Base-by-base conservation (phyloP, 1,140 invertebrate genomes). In the Rhyacophila brunnea region DNA sequence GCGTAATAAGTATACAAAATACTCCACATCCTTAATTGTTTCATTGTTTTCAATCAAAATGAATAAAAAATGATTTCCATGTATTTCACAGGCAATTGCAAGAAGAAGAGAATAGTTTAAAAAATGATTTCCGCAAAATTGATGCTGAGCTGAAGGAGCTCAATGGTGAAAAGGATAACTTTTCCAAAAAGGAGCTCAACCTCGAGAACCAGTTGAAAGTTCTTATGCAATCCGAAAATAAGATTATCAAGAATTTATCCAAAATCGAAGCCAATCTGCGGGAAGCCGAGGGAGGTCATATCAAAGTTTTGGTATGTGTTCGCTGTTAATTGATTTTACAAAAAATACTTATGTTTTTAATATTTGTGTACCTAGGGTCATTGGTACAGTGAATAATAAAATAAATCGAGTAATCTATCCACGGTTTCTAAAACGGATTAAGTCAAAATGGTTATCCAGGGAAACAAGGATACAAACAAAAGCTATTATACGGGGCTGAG, bases 261-360 rank as follows among this genome's bases (percentile, higher is more conserved):
- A 44, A 48, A 14, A 54, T 69, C 1, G 73, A 69, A 60, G 34
- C 9, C n/a, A 57, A 32, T 3, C 68, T 74, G 13, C 69, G 72
- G 54, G 74, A 79, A 52, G 58, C 76, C 3, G 76, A 76, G 51
- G 72, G 75, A 32, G 71, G 73, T 54, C 70, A 78, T 38, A 65
- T 71, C 10, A 62, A 76, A 54, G 32, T 73, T 54, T 73, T 79
- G 68, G 82, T 84, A 65, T 14, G 20, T 54, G n/a, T n/a, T n/a
- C n/a, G n/a, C n/a, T n/a, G n/a, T n/a, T n/a, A n/a, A n/a, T n/a
- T n/a, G n/a, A n/a, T n/a, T n/a, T n/a, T n/a, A n/a, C n/a, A n/a
- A n/a, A n/a, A n/a, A n/a, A n/a, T n/a, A n/a, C n/a, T n/a, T n/a
- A n/a, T n/a, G n/a, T n/a, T n/a, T n/a, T n/a, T n/a, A n/a, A n/a